These are phyloP conservation scores for Incurvaria masculella DNA, from an alignment of 2,888 invertebrate species.

Conservation along the genomic window DNA sequence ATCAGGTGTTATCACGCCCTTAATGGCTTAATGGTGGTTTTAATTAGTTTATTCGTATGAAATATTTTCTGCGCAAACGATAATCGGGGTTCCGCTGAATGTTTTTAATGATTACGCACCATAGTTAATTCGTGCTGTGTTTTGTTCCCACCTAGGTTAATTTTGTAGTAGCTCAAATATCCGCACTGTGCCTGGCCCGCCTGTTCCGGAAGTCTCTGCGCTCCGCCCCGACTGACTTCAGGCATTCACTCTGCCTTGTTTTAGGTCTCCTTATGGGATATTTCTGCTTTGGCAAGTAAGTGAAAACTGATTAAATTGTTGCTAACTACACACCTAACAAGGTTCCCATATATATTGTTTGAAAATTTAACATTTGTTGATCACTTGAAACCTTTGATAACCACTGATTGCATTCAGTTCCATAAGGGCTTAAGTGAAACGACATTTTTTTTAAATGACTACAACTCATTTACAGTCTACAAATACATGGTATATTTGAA, in stretches of 20 bases:
- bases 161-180: slow-evolving; percentile 79
- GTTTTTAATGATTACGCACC: too few species aligned
- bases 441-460: too few species aligned
- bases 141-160: slow-evolving; percentile 66
- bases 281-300: slow-evolving; percentile 87
- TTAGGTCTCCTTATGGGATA: slow-evolving; percentile 79
- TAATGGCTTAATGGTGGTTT: too few species aligned
- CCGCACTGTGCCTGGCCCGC: slow-evolving; percentile 75
- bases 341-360: neutral
- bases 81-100: too few species aligned
- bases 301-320: slow-evolving; percentile 19
- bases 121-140: slow-evolving; percentile 4
- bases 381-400: neutral
- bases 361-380: slow-evolving; percentile 11
- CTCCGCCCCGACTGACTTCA: slow-evolving; percentile 66
- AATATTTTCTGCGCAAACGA: too few species aligned
- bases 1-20: too few species aligned
- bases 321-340: neutral
- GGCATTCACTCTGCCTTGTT: slow-evolving; percentile 75
- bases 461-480: too few species aligned
- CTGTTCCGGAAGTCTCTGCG: slow-evolving; percentile 74
- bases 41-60: too few species aligned
- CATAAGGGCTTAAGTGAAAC: too few species aligned
- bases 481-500: too few species aligned
- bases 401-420: too few species aligned